A percentile compares a stretch with the other conserved stretches of the same genome.
phyloP scores from a whole-genome alignment of 2,888 invertebrate species.

The Rosalia funebris region DNA sequence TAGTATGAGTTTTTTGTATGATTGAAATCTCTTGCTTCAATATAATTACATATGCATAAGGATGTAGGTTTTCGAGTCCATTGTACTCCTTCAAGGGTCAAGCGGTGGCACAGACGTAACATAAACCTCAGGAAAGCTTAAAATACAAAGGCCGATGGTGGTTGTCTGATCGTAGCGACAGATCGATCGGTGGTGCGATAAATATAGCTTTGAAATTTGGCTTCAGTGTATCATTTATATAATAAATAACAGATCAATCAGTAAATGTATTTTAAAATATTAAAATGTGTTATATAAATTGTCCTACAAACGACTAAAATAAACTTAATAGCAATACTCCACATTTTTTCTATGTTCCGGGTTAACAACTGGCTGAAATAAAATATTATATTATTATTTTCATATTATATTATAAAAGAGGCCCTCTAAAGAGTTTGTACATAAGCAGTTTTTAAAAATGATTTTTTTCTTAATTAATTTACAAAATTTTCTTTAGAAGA shows the following conservation, averaged over 20 bases:
- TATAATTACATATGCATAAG: conserved; percentile 36
- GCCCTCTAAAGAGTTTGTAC: too few relatives aligned
- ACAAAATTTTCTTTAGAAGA: too few relatives aligned
- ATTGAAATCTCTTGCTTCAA: conserved; percentile 8
- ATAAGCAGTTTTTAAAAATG: too few relatives aligned
- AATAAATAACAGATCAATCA: too few relatives aligned
- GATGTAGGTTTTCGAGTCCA: conserved; percentile 32
- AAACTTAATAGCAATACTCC: too few relatives aligned
- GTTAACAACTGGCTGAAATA: too few relatives aligned
- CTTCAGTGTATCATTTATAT: background rate
- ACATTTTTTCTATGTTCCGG: too few relatives aligned
- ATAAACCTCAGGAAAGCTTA: conserved; percentile 27
- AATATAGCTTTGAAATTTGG: conserved; percentile 17
- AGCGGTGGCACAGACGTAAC: conserved; percentile 37
- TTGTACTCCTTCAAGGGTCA: conserved; percentile 37
- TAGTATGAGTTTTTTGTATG: conserved; percentile 2
- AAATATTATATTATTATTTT: too few relatives aligned
- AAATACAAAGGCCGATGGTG: conserved; percentile 27
- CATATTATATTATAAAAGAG: too few relatives aligned
- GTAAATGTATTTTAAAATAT: background rate
- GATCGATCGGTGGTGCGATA: conserved; percentile 30
- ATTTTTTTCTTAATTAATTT: too few relatives aligned
- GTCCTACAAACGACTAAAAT: too few relatives aligned
- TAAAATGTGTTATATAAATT: too few relatives aligned
- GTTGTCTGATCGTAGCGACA: conserved; percentile 17